These are phyloP conservation scores for Silurus asotus DNA, from an alignment of 2,113 vertebrate species.

Conservation along the genomic window DNA sequence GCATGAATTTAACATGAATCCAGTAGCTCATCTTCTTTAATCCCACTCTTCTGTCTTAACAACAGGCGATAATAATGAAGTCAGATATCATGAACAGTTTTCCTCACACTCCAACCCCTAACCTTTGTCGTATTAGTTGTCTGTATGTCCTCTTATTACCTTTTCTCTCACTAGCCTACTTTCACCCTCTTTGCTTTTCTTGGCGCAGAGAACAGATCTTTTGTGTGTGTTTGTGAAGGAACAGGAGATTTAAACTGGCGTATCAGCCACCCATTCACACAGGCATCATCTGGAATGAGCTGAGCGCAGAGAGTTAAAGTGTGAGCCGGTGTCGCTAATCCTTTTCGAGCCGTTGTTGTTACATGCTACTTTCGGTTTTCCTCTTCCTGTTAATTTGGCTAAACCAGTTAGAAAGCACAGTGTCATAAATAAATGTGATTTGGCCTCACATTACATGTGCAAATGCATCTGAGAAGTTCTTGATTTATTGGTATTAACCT, in stretches of 20 bases:
- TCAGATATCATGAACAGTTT: neutral
- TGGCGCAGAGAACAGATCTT: constrained; percentile 46
- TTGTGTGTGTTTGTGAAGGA: constrained; percentile 50
- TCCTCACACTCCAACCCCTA: neutral
- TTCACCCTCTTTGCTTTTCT: constrained; percentile 13
- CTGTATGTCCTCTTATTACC: neutral
- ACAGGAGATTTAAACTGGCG: constrained; percentile 51
- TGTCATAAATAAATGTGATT: neutral
- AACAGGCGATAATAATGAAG: neutral
- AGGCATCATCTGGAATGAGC: constrained; percentile 45
- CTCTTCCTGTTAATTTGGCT: constrained; percentile 29
- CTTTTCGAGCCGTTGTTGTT: constrained; percentile 32
- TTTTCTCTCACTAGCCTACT: constrained; percentile 30
- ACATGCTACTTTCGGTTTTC: constrained; percentile 20
- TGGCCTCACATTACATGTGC: neutral
- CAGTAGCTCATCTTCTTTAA: neutral
- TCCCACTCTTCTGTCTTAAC: neutral
- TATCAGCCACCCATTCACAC: constrained; percentile 56
- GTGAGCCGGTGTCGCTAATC: constrained; percentile 44
- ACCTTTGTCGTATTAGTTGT: constrained; percentile 23
- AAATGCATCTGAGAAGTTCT: neutral
- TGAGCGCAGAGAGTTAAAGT: constrained; percentile 41
- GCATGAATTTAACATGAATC: neutral
- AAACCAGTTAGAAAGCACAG: constrained; percentile 19
- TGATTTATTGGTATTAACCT: neutral